A percentile compares a stretch with the other conserved stretches of the same genome.
Conservation (phyloP, 2,113 vertebrate genomes). For the Tachysurus fulvidraco region DNA sequence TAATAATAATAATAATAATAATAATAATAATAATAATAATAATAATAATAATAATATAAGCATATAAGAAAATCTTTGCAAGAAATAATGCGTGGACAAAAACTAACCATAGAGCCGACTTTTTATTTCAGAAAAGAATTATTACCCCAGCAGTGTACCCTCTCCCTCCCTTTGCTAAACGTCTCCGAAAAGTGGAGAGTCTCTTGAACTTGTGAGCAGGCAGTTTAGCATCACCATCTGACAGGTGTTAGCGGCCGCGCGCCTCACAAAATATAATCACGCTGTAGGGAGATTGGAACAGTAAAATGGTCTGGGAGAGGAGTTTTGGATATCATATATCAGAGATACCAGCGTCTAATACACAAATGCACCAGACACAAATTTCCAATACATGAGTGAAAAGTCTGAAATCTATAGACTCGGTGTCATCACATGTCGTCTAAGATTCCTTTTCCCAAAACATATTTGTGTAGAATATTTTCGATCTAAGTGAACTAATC, state of each 20-base stretch:
- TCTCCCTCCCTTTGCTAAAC: slow-evolving; percentile 16
- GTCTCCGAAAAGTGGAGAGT: slow-evolving; percentile 41
- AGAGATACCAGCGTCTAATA: neutral
- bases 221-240: slow-evolving; percentile 42
- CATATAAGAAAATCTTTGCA: neutral
- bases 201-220: slow-evolving; percentile 51
- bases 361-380: neutral
- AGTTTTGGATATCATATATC: slow-evolving; percentile 2
- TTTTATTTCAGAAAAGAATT: slow-evolving; percentile 2
- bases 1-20: too few species aligned
- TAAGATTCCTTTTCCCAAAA: neutral
- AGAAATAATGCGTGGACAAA: neutral
- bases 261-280: slow-evolving; percentile 33
- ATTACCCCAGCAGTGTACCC: slow-evolving; percentile 7
- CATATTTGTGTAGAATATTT: neutral
- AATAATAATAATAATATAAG: neutral
- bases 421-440: neutral
- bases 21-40: slow-evolving; percentile 8
- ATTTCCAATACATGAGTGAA: neutral
- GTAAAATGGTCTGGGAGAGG: neutral
- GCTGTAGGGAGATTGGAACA: slow-evolving; percentile 6
- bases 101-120: neutral
- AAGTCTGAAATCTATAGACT: neutral
- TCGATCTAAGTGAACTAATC: neutral
- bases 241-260: slow-evolving; percentile 44